Percentiles rank a stretch among this genome's conserved stretches.
phyloP scores from a whole-genome alignment of 2,888 invertebrate genomes.

The Ophion ellenae region DNA sequence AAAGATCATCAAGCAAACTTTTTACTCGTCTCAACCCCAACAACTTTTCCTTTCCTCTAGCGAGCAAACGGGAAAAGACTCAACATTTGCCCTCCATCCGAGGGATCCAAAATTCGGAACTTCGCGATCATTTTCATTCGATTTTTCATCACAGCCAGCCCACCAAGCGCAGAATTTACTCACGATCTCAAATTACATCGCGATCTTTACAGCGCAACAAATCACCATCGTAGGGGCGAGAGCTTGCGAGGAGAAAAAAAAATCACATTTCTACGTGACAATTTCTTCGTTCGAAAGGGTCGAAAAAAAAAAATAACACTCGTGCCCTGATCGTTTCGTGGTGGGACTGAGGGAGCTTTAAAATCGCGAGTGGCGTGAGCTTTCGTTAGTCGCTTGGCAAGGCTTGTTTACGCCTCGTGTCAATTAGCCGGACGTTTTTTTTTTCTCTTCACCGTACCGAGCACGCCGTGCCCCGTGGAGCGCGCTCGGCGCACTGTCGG shows the following conservation, averaged over 20 bases:
- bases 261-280: too few species aligned
- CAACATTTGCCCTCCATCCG: not conserved
- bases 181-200: not conserved
- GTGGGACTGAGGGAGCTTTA: not conserved
- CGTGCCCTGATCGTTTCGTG: too few species aligned
- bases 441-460: constrained; percentile 42
- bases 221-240: too few species aligned
- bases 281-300: too few species aligned
- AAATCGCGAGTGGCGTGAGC: not conserved
- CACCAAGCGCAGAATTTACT: not conserved
- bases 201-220: too few species aligned
- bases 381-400: constrained; percentile 1
- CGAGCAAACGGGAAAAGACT: not conserved
- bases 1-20: not conserved
- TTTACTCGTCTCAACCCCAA: not conserved
- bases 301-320: too few species aligned
- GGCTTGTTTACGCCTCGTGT: constrained; percentile 14
- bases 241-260: too few species aligned
- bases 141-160: not conserved
- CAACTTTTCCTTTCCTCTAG: not conserved
- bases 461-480: constrained; percentile 70
- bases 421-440: constrained; percentile 1
- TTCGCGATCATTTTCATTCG: not conserved
- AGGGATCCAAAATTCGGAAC: not conserved
- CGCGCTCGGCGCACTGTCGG: constrained; percentile 75